phyloP scores from a whole-genome alignment of 2,113 vertebrate genomes.

The Tympanuchus pallidicinctus region DNA sequence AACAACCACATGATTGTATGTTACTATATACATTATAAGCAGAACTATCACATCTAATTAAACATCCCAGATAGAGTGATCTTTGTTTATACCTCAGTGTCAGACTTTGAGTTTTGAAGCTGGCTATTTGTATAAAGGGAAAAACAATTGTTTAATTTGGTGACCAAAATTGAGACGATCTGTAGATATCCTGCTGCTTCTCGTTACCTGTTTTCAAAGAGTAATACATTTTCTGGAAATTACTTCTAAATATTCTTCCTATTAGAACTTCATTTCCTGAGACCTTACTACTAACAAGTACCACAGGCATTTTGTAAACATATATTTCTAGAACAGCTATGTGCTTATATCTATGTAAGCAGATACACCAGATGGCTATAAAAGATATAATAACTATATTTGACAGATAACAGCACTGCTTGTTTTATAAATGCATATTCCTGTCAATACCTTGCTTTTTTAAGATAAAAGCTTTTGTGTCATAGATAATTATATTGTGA shows the following conservation, averaged over 20 bases:
- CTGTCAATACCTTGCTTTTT: neutral
- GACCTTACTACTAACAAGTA: neutral
- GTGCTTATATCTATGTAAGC: neutral
- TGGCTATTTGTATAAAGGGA: neutral
- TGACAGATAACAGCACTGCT: neutral
- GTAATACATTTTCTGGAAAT: neutral
- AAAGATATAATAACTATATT: neutral
- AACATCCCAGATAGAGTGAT: neutral
- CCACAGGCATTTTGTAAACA: neutral
- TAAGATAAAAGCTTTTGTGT: neutral
- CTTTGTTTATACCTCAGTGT: neutral
- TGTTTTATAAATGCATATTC: neutral
- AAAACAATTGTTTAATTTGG: neutral
- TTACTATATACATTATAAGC: neutral
- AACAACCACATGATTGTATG: neutral
- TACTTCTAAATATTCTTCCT: neutral
- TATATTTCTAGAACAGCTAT: neutral
- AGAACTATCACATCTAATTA: neutral
- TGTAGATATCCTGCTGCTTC: neutral
- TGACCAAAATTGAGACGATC: neutral
- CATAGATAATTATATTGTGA: neutral
- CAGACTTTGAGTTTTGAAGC: neutral
- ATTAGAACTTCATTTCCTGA: neutral
- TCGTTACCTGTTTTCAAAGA: neutral
- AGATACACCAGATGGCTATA: slow-evolving; percentile 23